phyloP scores from a whole-genome alignment of 1,140 invertebrate species.

The Megalopta genalis region DNA sequence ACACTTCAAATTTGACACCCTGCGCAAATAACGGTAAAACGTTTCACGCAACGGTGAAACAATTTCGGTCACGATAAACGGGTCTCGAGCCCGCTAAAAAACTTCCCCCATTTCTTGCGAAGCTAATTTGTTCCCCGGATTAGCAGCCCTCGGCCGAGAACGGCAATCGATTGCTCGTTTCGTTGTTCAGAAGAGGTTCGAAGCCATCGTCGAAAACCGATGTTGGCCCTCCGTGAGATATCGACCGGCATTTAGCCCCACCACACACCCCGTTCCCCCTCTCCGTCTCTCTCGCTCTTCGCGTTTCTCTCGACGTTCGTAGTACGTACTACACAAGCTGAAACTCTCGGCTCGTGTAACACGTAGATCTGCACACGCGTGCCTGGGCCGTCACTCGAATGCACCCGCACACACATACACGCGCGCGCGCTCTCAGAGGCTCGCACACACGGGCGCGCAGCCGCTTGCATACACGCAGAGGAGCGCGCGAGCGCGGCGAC shows the following conservation, averaged over 20 bases:
- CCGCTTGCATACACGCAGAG: too few relatives aligned
- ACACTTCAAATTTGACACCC: too few relatives aligned
- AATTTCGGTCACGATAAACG: too few relatives aligned
- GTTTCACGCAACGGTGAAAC: too few relatives aligned
- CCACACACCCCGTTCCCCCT: slow-evolving; percentile 43
- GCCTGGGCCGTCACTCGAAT: neutral
- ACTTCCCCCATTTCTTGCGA: too few relatives aligned
- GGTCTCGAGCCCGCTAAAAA: too few relatives aligned
- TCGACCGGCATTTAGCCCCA: slow-evolving; percentile 69
- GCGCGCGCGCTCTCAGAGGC: neutral
- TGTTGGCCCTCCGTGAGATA: slow-evolving; percentile 69
- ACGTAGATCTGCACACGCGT: slow-evolving; percentile 16
- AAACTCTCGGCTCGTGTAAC: slow-evolving; percentile 3
- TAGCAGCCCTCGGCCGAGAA: neutral
- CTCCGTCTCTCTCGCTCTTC: too few relatives aligned
- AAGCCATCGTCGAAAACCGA: slow-evolving; percentile 66
- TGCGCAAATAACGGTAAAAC: too few relatives aligned
- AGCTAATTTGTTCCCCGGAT: too few relatives aligned
- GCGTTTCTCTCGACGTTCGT: slow-evolving; percentile 21
- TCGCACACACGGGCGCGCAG: too few relatives aligned
- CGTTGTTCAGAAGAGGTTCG: slow-evolving; percentile 44
- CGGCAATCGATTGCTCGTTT: neutral
- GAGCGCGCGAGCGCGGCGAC: neutral
- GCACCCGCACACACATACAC: too few relatives aligned
- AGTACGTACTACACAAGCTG: neutral